Base-by-base conservation (phyloP, 2,888 invertebrate genomes). In the Campoletis raptor region DNA sequence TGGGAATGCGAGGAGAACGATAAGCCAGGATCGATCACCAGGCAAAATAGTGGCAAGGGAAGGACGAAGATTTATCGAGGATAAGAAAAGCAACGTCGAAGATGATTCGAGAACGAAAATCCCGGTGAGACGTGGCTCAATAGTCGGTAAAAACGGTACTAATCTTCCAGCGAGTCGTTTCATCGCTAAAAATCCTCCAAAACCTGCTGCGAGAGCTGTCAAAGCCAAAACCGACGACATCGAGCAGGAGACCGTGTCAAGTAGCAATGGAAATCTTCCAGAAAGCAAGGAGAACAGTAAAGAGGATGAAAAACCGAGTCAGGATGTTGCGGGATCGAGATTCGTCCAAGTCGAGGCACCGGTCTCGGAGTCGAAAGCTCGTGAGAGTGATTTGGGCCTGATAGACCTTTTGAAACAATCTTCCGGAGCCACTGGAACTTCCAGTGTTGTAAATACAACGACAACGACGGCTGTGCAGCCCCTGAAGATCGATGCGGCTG, bases 381-480 rank as follows among this genome's bases (percentile, higher is more conserved):
- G 81, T 10, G 85, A 90, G 0, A 67, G 87, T 24, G 90, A 90
- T 61, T 82, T 91, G 57, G 91, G 90, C 21, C 87, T 94, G 4
- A 87, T 90, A 10, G 92, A 93, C 42, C 89, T 94, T 1, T 72
- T 94, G 79, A 93, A 93, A 64, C 91, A 93, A 66, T 88, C 93
- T 0, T 91, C 93, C 0, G 89, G 89, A 0, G 92, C 92, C 7
- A 91, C 91, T 21, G 93, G 93, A 5, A 92, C 92, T 0, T 92
- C 93, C 6, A 94, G 93, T 80, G 92, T 94, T 12, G 94, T 94
- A 10, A 94, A 91, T 70, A 93, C 94, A 4, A 93, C 94, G 12
- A 92, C 94, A 0, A 91, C 93, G 6, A 94, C 94, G 0, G 94
- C 94, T 0, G 93, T 93, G 0, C 92, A 94, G 40, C 94, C 94